These are phyloP conservation scores for Catharus ustulatus DNA, from an alignment of 2,797 vertebrate genomes.

Conservation along the genomic window DNA sequence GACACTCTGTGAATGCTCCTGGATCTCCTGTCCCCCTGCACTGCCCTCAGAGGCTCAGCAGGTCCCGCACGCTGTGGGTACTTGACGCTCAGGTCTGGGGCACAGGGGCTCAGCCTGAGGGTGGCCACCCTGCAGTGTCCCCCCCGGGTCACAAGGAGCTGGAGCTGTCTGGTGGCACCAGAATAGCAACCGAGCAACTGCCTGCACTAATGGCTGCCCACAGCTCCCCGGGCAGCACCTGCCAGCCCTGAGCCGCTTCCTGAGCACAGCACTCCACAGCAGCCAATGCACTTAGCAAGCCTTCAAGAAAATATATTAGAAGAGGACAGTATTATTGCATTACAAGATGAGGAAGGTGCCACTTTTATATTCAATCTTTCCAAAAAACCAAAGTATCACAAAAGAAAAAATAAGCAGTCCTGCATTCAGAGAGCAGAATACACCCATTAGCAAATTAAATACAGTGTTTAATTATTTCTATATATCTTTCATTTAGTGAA, in stretches of 20 bases:
- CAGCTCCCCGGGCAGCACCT: not conserved
- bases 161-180: not conserved
- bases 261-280: not conserved
- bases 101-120: not conserved
- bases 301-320: not conserved
- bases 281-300: not conserved
- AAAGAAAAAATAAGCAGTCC: not conserved
- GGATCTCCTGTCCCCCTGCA: not conserved
- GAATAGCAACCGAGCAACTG: not conserved
- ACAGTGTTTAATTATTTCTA: not conserved
- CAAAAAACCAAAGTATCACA: not conserved
- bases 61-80: not conserved
- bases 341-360: not conserved
- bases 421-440: not conserved
- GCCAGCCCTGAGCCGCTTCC: slow-evolving; percentile 16
- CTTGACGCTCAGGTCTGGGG: not conserved
- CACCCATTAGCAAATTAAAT: slow-evolving; percentile 1
- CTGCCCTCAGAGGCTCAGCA: not conserved
- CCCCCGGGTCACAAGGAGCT: not conserved
- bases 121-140: not conserved
- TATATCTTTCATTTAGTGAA: not conserved
- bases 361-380: not conserved
- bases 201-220: not conserved
- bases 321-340: not conserved
- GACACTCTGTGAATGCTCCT: not conserved